phyloP scores from a whole-genome alignment of 2,888 invertebrate species.

The Hedya salicella region DNA sequence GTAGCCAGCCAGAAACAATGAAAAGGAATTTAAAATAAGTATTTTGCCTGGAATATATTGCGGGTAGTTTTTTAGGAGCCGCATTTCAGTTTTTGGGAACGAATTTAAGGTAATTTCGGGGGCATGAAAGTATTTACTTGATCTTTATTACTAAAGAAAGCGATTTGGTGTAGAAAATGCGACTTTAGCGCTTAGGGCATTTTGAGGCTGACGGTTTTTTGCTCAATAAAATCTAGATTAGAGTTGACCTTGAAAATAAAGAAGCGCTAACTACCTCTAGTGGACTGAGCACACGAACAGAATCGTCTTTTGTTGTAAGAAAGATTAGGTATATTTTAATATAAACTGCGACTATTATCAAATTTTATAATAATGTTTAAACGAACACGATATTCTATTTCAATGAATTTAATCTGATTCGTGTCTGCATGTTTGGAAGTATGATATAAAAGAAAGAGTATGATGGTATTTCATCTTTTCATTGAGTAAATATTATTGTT shows the following conservation, averaged over 20 bases:
- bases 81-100: constrained; percentile 8
- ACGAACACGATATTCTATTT: too few relatives aligned
- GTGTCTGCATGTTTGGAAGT: too few relatives aligned
- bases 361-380: too few relatives aligned
- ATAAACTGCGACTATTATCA: too few relatives aligned
- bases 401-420: too few relatives aligned
- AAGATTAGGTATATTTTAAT: too few relatives aligned
- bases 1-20: constrained; percentile 40
- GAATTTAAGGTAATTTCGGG: not conserved
- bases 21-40: constrained; percentile 44
- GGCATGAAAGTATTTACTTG: constrained; percentile 4
- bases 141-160: constrained; percentile 1
- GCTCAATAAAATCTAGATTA: not conserved
- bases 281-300: too few relatives aligned
- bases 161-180: constrained; percentile 2
- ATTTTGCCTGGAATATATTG: constrained; percentile 20
- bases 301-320: too few relatives aligned
- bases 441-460: too few relatives aligned
- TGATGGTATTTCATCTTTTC: too few relatives aligned
- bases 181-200: constrained; percentile 5
- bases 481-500: too few relatives aligned
- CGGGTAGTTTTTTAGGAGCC: constrained; percentile 9
- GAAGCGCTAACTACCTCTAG: too few relatives aligned
- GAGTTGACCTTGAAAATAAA: not conserved
- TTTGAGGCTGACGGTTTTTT: not conserved